phyloP scores from a whole-genome alignment of 2,113 vertebrate genomes.

The Daubentonia madagascariensis region DNA sequence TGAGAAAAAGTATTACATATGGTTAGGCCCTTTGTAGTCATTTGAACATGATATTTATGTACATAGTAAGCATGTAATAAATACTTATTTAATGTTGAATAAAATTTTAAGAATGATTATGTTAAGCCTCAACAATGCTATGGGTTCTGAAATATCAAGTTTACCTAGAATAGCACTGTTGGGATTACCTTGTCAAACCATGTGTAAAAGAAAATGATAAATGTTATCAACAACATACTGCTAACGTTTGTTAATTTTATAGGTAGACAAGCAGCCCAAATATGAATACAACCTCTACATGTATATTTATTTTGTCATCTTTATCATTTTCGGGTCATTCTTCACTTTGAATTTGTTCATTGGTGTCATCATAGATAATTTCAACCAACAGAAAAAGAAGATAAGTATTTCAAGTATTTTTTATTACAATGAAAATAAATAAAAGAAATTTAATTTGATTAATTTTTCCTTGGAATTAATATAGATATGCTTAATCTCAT shows the following conservation, averaged over 20 bases:
- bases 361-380: constrained; percentile 99
- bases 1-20: not conserved
- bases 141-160: not conserved
- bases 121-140: not conserved
- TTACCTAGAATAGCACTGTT: not conserved
- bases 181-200: not conserved
- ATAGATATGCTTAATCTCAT: not conserved
- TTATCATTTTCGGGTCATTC: constrained; percentile 98
- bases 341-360: constrained; percentile 99
- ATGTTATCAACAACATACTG: constrained; percentile 40
- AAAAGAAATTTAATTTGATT: constrained; percentile 27
- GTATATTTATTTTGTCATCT: constrained; percentile 97
- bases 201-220: not conserved
- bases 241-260: constrained; percentile 66
- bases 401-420: constrained; percentile 89
- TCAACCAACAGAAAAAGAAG: constrained; percentile 99
- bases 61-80: not conserved
- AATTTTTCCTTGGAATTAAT: constrained; percentile 11
- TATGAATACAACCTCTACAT: constrained; percentile 90
- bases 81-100: not conserved
- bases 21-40: not conserved
- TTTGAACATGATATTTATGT: not conserved
- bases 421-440: not conserved
- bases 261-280: constrained; percentile 88
- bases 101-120: not conserved